Percentiles rank a stretch among this genome's conserved stretches.
Evolutionary conservation across 2,113 vertebrate species (phyloP).

Genomic region (Rallus limicola): DNA sequence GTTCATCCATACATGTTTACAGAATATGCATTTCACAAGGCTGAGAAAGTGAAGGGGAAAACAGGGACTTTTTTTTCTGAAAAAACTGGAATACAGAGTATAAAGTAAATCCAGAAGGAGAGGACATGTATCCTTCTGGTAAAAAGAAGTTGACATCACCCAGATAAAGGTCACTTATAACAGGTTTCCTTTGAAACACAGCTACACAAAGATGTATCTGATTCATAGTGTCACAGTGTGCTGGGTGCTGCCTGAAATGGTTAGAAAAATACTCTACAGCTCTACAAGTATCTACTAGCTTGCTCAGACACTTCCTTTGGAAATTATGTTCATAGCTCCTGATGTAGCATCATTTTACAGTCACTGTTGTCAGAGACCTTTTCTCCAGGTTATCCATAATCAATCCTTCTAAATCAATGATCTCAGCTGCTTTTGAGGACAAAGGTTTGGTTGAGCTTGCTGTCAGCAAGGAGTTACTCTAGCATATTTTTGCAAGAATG

Average conservation of each 20-base stretch:
- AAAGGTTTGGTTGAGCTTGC: neutral
- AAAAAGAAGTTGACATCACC: neutral
- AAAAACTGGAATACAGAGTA: neutral
- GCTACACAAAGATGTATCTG: rapidly evolving
- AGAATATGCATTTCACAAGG: neutral
- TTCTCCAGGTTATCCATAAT: neutral
- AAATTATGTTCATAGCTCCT: neutral
- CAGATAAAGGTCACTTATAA: rapidly evolving
- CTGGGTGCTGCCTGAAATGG: neutral
- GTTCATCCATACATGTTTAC: neutral
- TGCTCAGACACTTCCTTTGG: neutral
- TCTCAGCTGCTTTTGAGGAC: neutral
- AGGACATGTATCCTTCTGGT: neutral
- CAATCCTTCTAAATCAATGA: neutral
- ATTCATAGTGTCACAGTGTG: neutral
- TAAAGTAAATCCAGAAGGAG: neutral
- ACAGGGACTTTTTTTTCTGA: neutral
- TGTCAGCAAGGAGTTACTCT: neutral
- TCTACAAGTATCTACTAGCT: neutral
- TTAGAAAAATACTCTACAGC: neutral
- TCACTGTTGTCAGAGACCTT: neutral
- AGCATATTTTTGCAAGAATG: neutral
- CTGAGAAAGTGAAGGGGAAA: neutral
- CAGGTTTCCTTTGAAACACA: neutral
- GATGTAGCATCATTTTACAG: rapidly evolving